phyloP scores from a whole-genome alignment of 2,888 invertebrate species.

The Chrysopilus asiliformis region DNA sequence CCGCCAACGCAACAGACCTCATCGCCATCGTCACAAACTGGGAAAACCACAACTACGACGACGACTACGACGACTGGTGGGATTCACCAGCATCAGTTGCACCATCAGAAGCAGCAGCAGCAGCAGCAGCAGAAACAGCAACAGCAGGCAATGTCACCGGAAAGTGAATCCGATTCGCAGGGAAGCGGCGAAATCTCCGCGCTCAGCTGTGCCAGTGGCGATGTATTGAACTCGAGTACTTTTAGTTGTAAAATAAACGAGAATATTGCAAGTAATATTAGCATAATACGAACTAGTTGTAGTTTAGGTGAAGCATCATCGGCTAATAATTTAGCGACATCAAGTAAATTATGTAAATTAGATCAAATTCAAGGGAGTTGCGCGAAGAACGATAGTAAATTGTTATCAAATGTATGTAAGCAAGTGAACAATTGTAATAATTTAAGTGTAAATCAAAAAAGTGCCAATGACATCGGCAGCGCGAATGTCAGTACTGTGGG shows the following conservation, averaged over 20 bases:
- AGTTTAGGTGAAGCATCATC: slow-evolving; percentile 8
- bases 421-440: slow-evolving; percentile 1
- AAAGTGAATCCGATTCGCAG: slow-evolving; percentile 29
- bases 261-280: slow-evolving; percentile 11
- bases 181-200: slow-evolving; percentile 20
- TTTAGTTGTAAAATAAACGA: slow-evolving; percentile 13
- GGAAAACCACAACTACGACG: slow-evolving; percentile 1
- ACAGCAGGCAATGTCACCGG: slow-evolving; percentile 2
- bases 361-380: slow-evolving; percentile 5
- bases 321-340: slow-evolving; percentile 1
- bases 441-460: slow-evolving; percentile 8
- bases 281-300: slow-evolving; percentile 13
- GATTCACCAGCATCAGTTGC: background rate
- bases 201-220: slow-evolving; percentile 4
- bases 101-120: slow-evolving; percentile 7
- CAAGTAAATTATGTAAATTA: slow-evolving; percentile 5
- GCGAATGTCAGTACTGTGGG: background rate
- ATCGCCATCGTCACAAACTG: slow-evolving; percentile 9
- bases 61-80: background rate
- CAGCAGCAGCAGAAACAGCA: slow-evolving; percentile 12
- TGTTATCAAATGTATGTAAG: too few species aligned
- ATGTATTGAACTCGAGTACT: slow-evolving; percentile 12
- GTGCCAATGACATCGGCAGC: slow-evolving; percentile 8
- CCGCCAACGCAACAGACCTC: slow-evolving; percentile 17
- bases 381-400: slow-evolving; percentile 5